Evolutionary conservation across 2,888 invertebrate species (phyloP).

Genomic region (Apodemia zela): DNA sequence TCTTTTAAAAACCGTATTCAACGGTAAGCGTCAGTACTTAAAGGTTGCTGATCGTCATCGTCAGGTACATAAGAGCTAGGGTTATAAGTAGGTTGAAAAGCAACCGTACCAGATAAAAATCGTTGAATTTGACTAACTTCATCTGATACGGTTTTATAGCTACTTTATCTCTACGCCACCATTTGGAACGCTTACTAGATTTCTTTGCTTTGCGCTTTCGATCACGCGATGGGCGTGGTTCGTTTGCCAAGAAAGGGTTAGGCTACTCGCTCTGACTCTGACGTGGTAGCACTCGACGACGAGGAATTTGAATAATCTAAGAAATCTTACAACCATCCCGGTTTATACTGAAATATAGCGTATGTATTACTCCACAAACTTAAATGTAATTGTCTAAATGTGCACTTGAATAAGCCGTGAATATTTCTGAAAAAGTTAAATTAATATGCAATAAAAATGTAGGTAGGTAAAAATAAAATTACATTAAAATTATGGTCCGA

Average conservation of each 20-base stretch:
- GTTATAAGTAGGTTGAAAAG: too few relatives aligned
- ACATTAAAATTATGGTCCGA: too few relatives aligned
- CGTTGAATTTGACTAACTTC: neutral
- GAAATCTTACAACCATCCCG: neutral
- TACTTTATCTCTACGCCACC: neutral
- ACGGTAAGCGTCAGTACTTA: too few relatives aligned
- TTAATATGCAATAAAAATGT: neutral
- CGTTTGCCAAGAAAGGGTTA: neutral
- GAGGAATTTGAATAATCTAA: neutral
- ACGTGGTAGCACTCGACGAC: neutral
- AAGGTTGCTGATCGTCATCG: too few relatives aligned
- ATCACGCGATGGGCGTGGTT: neutral
- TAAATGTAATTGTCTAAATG: too few relatives aligned
- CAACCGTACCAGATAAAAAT: neutral
- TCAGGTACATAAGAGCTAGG: too few relatives aligned
- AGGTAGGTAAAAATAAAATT: neutral
- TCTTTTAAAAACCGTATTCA: slow-evolving; percentile 4
- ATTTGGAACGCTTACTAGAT: neutral
- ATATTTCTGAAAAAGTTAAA: neutral
- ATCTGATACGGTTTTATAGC: neutral
- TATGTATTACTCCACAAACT: neutral
- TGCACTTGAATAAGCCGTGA: neutral
- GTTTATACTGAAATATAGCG: neutral
- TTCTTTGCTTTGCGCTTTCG: neutral
- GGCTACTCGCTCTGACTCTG: neutral